Evolutionary conservation across 2,797 vertebrate species (phyloP).

Genomic region (Pachyuromys duprasi): DNA sequence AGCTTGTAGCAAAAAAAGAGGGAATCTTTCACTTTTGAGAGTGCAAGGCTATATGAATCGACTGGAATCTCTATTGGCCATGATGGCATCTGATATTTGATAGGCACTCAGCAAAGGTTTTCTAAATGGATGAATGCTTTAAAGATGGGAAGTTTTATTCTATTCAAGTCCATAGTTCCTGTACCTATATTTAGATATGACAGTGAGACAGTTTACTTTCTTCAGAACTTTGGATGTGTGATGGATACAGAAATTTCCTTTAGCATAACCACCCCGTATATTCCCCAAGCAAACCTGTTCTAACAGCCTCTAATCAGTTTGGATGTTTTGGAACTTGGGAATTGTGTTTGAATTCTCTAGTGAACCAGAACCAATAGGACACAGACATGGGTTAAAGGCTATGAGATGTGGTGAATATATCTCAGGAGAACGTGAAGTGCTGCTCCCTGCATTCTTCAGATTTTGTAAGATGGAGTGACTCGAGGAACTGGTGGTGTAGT

Average conservation of each 20-base stretch:
- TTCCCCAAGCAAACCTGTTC: not conserved
- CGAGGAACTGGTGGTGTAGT: not conserved
- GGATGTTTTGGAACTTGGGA: not conserved
- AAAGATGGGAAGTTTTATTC: conserved; percentile 10
- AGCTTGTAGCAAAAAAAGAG: not conserved
- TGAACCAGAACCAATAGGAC: not conserved
- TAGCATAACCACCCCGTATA: not conserved
- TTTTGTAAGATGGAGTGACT: not conserved
- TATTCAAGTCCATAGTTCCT: not conserved
- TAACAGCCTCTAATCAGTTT: conserved; percentile 8
- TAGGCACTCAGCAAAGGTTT: not conserved
- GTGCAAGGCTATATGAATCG: not conserved
- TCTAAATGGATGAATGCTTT: not conserved
- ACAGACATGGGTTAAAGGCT: not conserved
- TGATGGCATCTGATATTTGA: not conserved
- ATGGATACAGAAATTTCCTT: conserved; percentile 10
- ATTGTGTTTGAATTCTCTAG: not conserved
- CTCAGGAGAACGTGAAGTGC: not conserved
- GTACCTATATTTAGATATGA: not conserved
- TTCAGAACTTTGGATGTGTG: not conserved
- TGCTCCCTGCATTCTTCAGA: not conserved
- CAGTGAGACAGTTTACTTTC: not conserved
- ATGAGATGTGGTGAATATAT: not conserved
- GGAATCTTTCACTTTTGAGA: not conserved
- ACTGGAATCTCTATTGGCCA: not conserved